Evolutionary conservation across 1,140 invertebrate species (phyloP), one percentile per base, ranked within the genome.

Genomic region (Megalopta genalis): DNA sequence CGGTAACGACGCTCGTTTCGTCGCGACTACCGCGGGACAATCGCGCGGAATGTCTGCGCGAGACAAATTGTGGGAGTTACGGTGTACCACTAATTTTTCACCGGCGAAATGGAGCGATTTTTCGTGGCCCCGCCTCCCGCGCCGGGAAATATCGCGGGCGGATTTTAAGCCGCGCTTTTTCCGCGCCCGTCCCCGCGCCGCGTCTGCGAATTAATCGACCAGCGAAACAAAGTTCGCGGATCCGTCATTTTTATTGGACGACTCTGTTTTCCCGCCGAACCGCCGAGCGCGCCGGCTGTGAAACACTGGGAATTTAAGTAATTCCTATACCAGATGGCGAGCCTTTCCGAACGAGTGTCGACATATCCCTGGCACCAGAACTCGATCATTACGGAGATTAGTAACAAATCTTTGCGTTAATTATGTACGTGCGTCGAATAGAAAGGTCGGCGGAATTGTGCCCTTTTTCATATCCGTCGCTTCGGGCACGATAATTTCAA

Each of bases 1-100:
- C 65, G 65, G 60, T 76, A 80, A 80, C 71, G 72, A 80, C 73
- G 25, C 63, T 57, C 78, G 71, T 80, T 80, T 67, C 64, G 23
- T 64, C 27, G n/a, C 71, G 42, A n/a, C 49, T 10, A 25, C 32
- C 72, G 25, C 72, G 72, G 42, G 62, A 80, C 77, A 64, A 80
- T 66, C 71, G 68, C 68, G 59, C 32, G 42, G 63, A 75, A 75
- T 25, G 57, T 71, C 76, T 49, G 57, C 54, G 54, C 63, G 54
- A 68, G 54, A 80, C 64, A 75, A 75, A 75, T 75, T 54, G 73
- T 37, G 64, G 23, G 73, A 75, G 64, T 75, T 75, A 67, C 46
- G 37, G 37, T 39, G 64, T 57, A 54, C 32, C 64, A n/a, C 64
- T 75, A 75, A 75, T 75, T 75, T 75, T 75, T 75, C 73, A 27